Conservation (phyloP, 1,140 invertebrate species). For the Danaus melanippus region DNA sequence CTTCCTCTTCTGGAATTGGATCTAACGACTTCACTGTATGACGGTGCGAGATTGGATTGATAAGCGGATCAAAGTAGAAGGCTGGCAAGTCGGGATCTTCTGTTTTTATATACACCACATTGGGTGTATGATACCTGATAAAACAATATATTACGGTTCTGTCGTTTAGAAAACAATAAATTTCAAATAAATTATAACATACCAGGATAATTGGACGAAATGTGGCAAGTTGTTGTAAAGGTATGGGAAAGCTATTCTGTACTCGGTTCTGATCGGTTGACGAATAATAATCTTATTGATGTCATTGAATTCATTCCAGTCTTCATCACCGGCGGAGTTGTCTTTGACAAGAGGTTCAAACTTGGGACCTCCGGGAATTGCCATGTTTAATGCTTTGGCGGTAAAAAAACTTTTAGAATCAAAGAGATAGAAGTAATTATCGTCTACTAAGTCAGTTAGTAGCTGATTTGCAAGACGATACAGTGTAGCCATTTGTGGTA, state of each 20-base stretch:
- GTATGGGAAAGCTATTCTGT: constrained; percentile 99
- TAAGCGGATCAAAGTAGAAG: constrained; percentile 99
- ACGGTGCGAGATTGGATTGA: constrained; percentile 98
- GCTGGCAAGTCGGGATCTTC: constrained; percentile 99
- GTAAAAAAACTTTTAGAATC: constrained; percentile 99
- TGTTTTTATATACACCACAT: constrained; percentile 99
- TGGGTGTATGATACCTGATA: constrained; percentile 97
- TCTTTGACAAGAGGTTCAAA: constrained; percentile 99
- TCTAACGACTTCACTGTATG: constrained; percentile 90
- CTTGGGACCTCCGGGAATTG: constrained; percentile 99
- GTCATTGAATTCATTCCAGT: constrained; percentile 99
- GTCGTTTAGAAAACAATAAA: not conserved
- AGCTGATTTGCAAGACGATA: constrained; percentile 98
- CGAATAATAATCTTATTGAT: constrained; percentile 99
- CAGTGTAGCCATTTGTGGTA: constrained; percentile 97
- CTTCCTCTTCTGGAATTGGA: constrained; percentile 92
- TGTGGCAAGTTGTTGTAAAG: constrained; percentile 99
- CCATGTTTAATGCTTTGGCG: constrained; percentile 99
- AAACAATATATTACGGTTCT: constrained; percentile 24
- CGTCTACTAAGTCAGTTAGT: constrained; percentile 98
- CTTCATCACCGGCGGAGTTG: constrained; percentile 97
- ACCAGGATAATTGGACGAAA: constrained; percentile 95
- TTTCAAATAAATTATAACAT: constrained; percentile 57
- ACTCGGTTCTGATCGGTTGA: constrained; percentile 98
- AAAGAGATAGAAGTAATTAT: constrained; percentile 99